Base-by-base conservation (phyloP, 2,113 vertebrate species). In the Panthera uncia region DNA sequence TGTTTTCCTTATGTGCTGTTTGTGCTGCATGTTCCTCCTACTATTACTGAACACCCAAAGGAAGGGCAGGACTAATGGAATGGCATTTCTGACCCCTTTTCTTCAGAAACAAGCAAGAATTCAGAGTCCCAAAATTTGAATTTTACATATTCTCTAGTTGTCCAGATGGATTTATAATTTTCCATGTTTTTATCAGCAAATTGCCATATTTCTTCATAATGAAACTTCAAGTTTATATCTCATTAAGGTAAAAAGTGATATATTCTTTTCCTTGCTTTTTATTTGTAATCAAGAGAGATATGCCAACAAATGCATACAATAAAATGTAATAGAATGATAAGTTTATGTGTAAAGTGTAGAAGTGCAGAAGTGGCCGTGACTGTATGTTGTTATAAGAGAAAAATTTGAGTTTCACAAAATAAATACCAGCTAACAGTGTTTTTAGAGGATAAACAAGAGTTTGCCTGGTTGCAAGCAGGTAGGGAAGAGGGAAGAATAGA, bases 131-230 rank as follows among this genome's bases (percentile, higher is more conserved):
- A 3, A 52, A 63, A 63, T 73, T 74, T 81, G 61, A 92, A 91
- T 69, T 91, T n/a, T 55, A 50, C 2, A 9, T n/a, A 69, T 69
- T 80, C 11, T 95, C 7, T 73, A 31, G 29, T 94, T 94, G 3
- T 61, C 8, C 63, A 45, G 25, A 16, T 63, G 10, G 33, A 88
- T 33, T 91, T 78, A 81, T 55, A 83, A 81, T 50, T 61, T 92
- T 89, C 69, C 36, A 27, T 41, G 36, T 3, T 95, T 91, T 86
- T 71, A 66, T 79, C 19, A 65, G 19, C 57, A 89, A 66, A 16
- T 76, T 82, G 25, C 18, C 6, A 2, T n/a, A 38, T 80, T 94
- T 93, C 31, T 94, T 94, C 57, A 95, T 81, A 55, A 90, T 85
- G 71, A 80, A 94, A 66, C 14, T 50, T 95, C 10, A 93, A 71